Base-by-base conservation (phyloP, 2,113 vertebrate genomes). In the Hippocampus zosterae region DNA sequence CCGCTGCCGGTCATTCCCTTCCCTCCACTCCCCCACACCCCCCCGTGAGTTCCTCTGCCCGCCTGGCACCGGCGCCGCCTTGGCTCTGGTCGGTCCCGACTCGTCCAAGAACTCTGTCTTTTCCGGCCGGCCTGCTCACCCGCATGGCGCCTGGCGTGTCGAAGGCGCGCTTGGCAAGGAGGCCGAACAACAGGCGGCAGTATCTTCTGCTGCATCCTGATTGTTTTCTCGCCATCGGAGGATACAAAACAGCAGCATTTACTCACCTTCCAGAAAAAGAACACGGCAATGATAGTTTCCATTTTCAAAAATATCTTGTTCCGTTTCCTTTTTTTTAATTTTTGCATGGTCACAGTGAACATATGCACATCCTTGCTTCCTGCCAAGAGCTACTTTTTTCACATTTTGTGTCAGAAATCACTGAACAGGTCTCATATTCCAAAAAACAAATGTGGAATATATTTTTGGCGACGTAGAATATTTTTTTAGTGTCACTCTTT, bases 51-150 rank as follows among this genome's bases (percentile, higher is more conserved):
- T 82, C 81, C 41, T 61, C 74, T 65, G 62, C 86, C 66, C 48
- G 76, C 82, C 73, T 88, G 88, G 88, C 88, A 85, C 11, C 48
- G 65, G 79, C 70, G 2, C 7, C 11, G 53, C 37, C 64, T 83
- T 87, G 87, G 88, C 86, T 69, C 73, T 0, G 63, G 11, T 69
- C 81, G 11, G 63, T 12, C 56, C 71, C 10, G 55, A 74, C 62
- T 81, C 77, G 73, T 88, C 89, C 89, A 91, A 87, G 66, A 87
- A 87, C 84, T 80, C 87, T 76, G 85, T 86, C 85, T 40, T 91
- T 89, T 88, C 88, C 87, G 87, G 89, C 85, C 88, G 88, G 88
- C 81, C 84, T 88, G 89, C 86, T 82, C 80, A 68, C 72, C 83
- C 67, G 72, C 87, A 83, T 82, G 89, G 84, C 81, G 84, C 78